phyloP scores from a whole-genome alignment of 2,888 invertebrate genomes.

The Diabrotica balteata region DNA sequence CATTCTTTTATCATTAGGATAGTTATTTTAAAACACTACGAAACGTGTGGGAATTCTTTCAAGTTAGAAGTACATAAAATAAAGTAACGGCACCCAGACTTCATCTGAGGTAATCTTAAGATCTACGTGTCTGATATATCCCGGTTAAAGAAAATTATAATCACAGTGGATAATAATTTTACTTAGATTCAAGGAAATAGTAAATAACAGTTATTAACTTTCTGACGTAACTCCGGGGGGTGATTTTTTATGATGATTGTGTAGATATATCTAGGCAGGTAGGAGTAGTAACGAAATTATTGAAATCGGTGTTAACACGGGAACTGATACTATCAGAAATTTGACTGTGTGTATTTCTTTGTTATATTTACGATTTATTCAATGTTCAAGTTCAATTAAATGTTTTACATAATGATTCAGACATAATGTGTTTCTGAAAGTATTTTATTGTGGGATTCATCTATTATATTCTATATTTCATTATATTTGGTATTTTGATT shows the following conservation, averaged over 20 bases:
- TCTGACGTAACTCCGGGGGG: slow-evolving; percentile 6
- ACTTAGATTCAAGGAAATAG: slow-evolving; percentile 10
- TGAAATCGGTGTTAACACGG: not conserved
- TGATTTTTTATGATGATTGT: slow-evolving; percentile 6
- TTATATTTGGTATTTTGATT: no score
- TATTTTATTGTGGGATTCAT: no score
- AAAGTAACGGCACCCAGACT: slow-evolving; percentile 7
- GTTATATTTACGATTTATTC: not conserved
- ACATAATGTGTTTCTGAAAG: no score
- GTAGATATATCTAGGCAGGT: not conserved
- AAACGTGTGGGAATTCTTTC: slow-evolving; percentile 6
- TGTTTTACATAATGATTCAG: no score
- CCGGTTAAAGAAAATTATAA: slow-evolving; percentile 10
- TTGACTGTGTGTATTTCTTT: not conserved
- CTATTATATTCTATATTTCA: no score
- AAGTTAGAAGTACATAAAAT: not conserved
- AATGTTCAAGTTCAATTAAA: no score
- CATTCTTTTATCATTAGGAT: not conserved
- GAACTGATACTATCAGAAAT: not conserved
- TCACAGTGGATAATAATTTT: slow-evolving; percentile 10
- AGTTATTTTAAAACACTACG: not conserved
- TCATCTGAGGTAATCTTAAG: slow-evolving; percentile 15
- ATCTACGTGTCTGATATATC: slow-evolving; percentile 24
- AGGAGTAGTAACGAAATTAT: not conserved
- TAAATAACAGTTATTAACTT: slow-evolving; percentile 12